Evolutionary conservation across 2,113 vertebrate genomes (phyloP).

Genomic region (Pongo pygmaeus): DNA sequence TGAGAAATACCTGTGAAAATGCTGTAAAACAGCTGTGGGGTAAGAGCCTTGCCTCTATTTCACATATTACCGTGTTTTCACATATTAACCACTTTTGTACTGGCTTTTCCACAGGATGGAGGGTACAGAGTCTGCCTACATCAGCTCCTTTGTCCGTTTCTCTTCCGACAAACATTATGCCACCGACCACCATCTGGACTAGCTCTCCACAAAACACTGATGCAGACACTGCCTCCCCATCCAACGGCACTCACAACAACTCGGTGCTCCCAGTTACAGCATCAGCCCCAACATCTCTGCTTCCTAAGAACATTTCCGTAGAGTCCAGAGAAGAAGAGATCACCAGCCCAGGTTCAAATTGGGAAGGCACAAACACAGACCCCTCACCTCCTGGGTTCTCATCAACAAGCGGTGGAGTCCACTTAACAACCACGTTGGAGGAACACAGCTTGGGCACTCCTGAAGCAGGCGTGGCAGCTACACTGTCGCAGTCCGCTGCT

Average conservation of each 20-base stretch:
- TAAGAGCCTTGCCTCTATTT: background rate
- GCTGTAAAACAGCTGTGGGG: background rate
- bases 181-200: background rate
- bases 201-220: background rate
- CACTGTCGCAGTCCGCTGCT: fast-evolving
- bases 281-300: fast-evolving
- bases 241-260: background rate
- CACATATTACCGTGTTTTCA: fast-evolving
- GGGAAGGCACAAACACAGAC: background rate
- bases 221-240: background rate
- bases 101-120: slow-evolving; percentile 75
- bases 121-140: background rate
- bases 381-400: background rate
- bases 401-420: background rate
- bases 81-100: background rate
- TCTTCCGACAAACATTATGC: background rate
- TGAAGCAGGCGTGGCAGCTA: background rate
- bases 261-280: fast-evolving
- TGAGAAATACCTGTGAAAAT: background rate
- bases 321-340: fast-evolving
- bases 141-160: background rate
- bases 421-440: fast-evolving
- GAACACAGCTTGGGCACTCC: background rate
- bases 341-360: background rate
- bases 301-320: background rate